Percentiles rank a stretch among this genome's conserved stretches.
Evolutionary conservation across 1,140 invertebrate genomes (phyloP).

Genomic region (Gyrodactylus bullatarudis): DNA sequence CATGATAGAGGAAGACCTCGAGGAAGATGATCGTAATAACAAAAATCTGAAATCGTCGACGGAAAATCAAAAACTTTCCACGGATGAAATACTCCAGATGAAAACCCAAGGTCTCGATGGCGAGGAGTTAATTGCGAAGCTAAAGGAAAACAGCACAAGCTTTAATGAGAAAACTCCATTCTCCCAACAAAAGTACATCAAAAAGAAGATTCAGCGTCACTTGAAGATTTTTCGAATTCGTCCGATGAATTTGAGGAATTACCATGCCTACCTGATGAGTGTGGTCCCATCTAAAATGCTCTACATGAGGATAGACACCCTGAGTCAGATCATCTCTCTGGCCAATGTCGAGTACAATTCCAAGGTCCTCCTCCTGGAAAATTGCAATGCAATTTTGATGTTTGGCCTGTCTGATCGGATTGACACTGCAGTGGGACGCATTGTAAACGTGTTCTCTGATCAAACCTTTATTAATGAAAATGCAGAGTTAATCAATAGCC

Average conservation of each 20-base stretch:
- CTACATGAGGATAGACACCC: constrained; percentile 36
- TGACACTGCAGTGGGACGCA: background rate
- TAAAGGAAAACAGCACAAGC: constrained; percentile 55
- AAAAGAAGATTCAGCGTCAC: constrained; percentile 41
- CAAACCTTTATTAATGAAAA: background rate
- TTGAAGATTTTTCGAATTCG: constrained; percentile 14
- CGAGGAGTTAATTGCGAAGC: constrained; percentile 40
- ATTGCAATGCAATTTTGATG: background rate
- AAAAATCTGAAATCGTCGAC: constrained; percentile 39
- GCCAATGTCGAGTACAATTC: constrained; percentile 38
- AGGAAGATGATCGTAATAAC: background rate
- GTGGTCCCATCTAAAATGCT: background rate
- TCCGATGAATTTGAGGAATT: constrained; percentile 32
- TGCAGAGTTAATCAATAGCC: background rate
- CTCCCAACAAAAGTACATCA: constrained; percentile 65
- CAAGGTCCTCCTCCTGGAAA: constrained; percentile 40
- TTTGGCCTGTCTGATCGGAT: background rate
- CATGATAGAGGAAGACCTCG: background rate
- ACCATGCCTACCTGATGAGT: background rate
- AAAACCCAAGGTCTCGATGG: constrained; percentile 36
- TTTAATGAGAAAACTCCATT: constrained; percentile 47
- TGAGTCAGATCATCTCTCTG: constrained; percentile 42
- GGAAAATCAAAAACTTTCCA: constrained; percentile 44
- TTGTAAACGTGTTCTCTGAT: background rate
- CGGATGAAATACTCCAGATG: constrained; percentile 40